Base-by-base conservation (phyloP, 2,888 invertebrate genomes). In the Cheilosia vulpina region DNA sequence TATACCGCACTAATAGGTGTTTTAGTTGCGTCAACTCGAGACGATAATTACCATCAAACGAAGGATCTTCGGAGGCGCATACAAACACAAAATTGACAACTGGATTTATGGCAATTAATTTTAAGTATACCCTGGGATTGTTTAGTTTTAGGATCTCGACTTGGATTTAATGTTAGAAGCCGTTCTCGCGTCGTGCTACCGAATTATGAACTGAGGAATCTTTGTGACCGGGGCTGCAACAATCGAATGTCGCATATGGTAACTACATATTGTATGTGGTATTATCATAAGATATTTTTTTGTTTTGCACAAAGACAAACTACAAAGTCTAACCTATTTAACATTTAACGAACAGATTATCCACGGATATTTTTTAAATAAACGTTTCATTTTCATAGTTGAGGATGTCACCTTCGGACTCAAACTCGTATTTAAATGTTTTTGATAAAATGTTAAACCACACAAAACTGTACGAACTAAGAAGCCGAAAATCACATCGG, bases 1-100 rank as follows among this genome's bases (percentile, higher is more conserved):
- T 19, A 9, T 9, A 60, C 55, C 21, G 13, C 76, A 72, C 82
- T 79, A 68, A 83, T 68, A 69, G 79, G 62, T 73, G 69, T 83
- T 83, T 79, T 53, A 79, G 83, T 83, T 79, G 83, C 83, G 73
- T 83, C 79, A 83, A 68, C 38, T 38, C 41, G 55, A 50, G 60
- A 47, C 55, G 68, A 62, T 75, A 80, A 75, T 80, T 75, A 80
- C 55, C 62, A 34, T 27, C 72, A 1, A 82, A 52, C 53, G 27
- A 72, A 15, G 53, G 71, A 63, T 53, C 24, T n/a, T 62, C 47
- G 43, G 55, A 66, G 83, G 79, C 83, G 34, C 63, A 57, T 73
- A 66, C 72, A 45, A 63, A 78, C 68, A 45, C 52, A 78, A 63
- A 43, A 52, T 69, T 38, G 58, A 38, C 66, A 73, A 69, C 58